Evolutionary conservation across 2,113 vertebrate genomes (phyloP).

Genomic region (Spheniscus mendiculus): DNA sequence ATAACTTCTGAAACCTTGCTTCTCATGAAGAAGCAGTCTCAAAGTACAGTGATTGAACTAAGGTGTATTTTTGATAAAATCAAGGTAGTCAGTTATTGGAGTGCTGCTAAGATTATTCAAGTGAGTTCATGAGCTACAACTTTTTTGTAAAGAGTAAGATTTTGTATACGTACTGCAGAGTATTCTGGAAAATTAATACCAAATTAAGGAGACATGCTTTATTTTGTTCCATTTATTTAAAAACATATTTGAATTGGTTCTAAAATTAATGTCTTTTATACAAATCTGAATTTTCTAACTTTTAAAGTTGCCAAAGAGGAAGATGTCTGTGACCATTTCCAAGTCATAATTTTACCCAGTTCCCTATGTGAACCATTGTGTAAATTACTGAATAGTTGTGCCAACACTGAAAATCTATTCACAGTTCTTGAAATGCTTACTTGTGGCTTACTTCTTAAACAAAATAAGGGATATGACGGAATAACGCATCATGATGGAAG

Average conservation of each 20-base stretch:
- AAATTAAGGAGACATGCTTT: conserved; percentile 28
- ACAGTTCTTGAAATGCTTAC: conserved; percentile 23
- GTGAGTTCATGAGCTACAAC: conserved; percentile 10
- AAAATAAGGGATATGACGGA: neutral
- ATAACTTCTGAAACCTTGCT: conserved; percentile 39
- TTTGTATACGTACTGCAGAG: conserved; percentile 50
- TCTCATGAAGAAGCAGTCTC: conserved; percentile 42
- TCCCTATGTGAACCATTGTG: conserved; percentile 14
- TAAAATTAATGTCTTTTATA: conserved; percentile 54
- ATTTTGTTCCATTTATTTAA: conserved; percentile 50
- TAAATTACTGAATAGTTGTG: conserved; percentile 27
- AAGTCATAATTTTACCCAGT: conserved; percentile 18
- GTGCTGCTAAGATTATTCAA: conserved; percentile 37
- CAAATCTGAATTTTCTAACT: conserved; percentile 49
- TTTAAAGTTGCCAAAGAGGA: conserved; percentile 45
- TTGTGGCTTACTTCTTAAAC: neutral
- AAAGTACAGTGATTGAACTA: conserved; percentile 34
- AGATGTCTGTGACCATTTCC: conserved; percentile 42
- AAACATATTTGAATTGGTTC: conserved; percentile 31
- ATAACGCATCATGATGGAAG: conserved; percentile 9
- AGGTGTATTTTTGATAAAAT: neutral
- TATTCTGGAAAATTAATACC: conserved; percentile 52
- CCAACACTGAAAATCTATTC: neutral
- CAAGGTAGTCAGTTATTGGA: conserved; percentile 2
- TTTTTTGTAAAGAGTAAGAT: conserved; percentile 50